Evolutionary conservation across 2,113 vertebrate genomes (phyloP).

Genomic region (Crotalus viridis): DNA sequence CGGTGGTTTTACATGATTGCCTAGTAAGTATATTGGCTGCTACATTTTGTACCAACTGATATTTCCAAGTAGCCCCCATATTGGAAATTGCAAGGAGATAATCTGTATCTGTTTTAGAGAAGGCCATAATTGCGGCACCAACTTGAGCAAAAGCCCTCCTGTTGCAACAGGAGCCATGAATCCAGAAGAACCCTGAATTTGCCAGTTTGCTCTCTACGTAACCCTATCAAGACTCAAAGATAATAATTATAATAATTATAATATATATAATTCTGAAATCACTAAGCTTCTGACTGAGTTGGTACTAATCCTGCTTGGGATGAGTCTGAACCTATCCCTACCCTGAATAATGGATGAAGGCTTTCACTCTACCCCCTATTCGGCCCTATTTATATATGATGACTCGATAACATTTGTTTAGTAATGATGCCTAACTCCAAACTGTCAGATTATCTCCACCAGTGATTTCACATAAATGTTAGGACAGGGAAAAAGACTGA

Average conservation of each 20-base stretch:
- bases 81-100: background rate
- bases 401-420: no score
- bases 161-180: background rate
- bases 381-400: no score
- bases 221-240: background rate
- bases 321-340: no score
- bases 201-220: background rate
- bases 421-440: no score
- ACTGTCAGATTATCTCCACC: no score
- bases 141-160: background rate
- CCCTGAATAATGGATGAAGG: no score
- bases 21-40: background rate
- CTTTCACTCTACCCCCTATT: no score
- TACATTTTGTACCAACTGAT: background rate
- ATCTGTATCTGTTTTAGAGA: background rate
- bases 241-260: background rate
- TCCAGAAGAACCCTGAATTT: background rate
- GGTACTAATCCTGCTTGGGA: no score
- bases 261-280: no score
- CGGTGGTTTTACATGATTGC: background rate
- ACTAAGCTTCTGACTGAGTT: no score
- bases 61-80: background rate
- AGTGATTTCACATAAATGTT: no score
- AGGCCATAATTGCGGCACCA: background rate
- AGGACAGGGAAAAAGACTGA: no score